phyloP scores from a whole-genome alignment of 1,140 invertebrate species.

The Vanessa atalanta region DNA sequence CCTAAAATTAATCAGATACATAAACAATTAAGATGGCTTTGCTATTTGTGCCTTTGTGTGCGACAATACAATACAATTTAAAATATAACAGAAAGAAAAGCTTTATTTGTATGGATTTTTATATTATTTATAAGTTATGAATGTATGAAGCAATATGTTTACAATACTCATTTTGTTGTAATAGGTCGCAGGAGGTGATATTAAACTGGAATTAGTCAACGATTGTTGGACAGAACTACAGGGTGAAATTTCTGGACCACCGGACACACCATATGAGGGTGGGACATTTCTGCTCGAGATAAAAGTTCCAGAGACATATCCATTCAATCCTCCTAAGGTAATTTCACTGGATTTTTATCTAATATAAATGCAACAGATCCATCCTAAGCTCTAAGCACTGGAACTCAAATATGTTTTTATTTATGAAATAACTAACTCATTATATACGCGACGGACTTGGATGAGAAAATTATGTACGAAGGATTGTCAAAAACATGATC shows the following conservation, averaged over 20 bases:
- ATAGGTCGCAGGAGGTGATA: constrained; percentile 94
- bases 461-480: no score
- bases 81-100: no score
- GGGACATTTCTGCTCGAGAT: constrained; percentile 97
- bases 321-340: constrained; percentile 99
- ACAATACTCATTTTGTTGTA: constrained; percentile 43
- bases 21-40: no score
- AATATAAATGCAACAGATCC: no score
- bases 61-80: no score
- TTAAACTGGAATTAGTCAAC: constrained; percentile 95
- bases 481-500: no score
- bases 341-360: not conserved
- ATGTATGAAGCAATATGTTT: not conserved
- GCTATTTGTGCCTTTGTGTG: no score
- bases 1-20: not conserved
- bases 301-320: constrained; percentile 99
- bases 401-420: no score
- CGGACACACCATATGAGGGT: constrained; percentile 98
- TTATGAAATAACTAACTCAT: no score
- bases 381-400: no score
- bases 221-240: constrained; percentile 95
- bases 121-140: not conserved
- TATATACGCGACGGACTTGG: no score
- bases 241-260: constrained; percentile 95
- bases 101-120: no score